phyloP scores from a whole-genome alignment of 2,888 invertebrate species.

The Caenorhabditis drosophilae region DNA sequence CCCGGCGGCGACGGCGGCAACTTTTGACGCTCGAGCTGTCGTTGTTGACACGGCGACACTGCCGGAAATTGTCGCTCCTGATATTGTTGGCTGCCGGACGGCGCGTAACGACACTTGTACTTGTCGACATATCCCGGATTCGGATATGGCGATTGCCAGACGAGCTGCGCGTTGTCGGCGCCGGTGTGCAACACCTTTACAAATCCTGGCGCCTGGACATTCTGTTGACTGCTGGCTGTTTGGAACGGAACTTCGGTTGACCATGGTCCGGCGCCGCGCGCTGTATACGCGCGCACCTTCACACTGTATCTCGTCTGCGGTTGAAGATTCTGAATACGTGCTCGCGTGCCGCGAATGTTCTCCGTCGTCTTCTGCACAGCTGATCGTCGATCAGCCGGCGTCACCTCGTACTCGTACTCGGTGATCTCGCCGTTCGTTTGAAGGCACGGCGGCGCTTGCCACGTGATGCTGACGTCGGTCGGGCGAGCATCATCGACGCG shows the following conservation, averaged over 20 bases:
- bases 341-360: constrained; percentile 61
- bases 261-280: constrained; percentile 68
- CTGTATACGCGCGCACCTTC: constrained; percentile 67
- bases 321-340: constrained; percentile 60
- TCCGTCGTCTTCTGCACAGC: constrained; percentile 58
- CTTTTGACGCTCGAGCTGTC: constrained; percentile 60
- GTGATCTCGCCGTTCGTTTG: constrained; percentile 69
- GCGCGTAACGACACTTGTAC: constrained; percentile 65
- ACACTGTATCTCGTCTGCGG: constrained; percentile 66
- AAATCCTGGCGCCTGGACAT: constrained; percentile 33
- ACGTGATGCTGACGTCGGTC: constrained; percentile 54
- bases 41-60: constrained; percentile 60
- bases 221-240: constrained; percentile 47
- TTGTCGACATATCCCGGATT: constrained; percentile 65
- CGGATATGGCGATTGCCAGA: constrained; percentile 66
- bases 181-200: constrained; percentile 61
- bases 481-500: constrained; percentile 57
- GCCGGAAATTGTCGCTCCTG: constrained; percentile 63
- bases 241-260: constrained; percentile 63
- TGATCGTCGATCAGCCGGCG: constrained; percentile 55
- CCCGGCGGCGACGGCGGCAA: constrained; percentile 65
- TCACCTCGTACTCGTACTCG: constrained; percentile 69
- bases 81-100: constrained; percentile 54
- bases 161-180: constrained; percentile 62
- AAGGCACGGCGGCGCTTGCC: constrained; percentile 69